phyloP scores from a whole-genome alignment of 2,888 invertebrate genomes.

The Rhaphigaster nebulosa region DNA sequence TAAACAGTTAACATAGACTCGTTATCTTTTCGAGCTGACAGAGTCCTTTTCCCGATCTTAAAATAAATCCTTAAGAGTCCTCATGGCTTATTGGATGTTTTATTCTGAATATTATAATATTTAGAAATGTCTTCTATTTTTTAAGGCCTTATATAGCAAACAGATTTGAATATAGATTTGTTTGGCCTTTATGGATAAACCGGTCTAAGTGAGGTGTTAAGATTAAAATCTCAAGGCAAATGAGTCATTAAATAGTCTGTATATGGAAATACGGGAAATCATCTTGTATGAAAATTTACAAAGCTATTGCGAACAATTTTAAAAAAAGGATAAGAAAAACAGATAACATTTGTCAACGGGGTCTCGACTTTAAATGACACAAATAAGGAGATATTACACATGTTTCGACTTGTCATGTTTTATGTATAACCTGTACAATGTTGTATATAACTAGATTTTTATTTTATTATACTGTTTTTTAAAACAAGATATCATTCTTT shows the following conservation, averaged over 20 bases:
- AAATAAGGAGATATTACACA: neutral
- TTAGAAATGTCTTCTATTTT: neutral
- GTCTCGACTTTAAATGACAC: neutral
- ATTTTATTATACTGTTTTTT: no score
- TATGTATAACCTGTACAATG: neutral
- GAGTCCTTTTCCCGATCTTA: neutral
- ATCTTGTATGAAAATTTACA: neutral
- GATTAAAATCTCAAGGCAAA: slow-evolving; percentile 5
- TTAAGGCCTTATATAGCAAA: neutral
- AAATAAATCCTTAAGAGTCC: neutral
- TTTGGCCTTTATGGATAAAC: slow-evolving; percentile 21
- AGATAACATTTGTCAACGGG: neutral
- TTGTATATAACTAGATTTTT: neutral
- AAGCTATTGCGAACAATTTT: neutral
- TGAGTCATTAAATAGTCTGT: slow-evolving; percentile 1
- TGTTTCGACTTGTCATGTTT: neutral
- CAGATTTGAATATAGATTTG: neutral
- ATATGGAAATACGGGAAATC: slow-evolving; percentile 21
- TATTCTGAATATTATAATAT: neutral
- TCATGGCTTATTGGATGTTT: neutral
- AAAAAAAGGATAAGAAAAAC: neutral
- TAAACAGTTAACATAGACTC: neutral
- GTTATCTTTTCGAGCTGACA: neutral
- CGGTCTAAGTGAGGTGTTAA: neutral
- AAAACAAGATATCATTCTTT: no score